Evolutionary conservation across 2,797 vertebrate genomes (phyloP), one percentile per base, ranked within the genome.

Genomic region (Amblyraja radiata): DNA sequence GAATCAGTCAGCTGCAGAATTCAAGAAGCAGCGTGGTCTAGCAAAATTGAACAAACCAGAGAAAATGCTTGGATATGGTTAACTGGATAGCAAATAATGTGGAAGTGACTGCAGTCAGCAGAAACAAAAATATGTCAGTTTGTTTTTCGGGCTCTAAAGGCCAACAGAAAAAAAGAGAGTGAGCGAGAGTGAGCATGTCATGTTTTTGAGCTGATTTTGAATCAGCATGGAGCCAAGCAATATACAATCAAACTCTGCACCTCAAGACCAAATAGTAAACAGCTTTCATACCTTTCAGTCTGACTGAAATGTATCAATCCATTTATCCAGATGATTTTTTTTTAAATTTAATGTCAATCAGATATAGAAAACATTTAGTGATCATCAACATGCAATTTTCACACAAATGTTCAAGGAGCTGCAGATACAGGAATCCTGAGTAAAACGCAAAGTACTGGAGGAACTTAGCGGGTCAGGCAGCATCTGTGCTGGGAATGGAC

Each of bases 111-210:
- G 32, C 68, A 91, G 88, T 36, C 65, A 74, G 21, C 65, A 21
- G 88, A 65, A 46, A 11, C 25, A 46, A 83, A 7, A 58, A n/a
- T 68, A 18, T 0, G 18, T 5, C n/a, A 90, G 61, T 90, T 91
- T 91, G 68, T 54, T 91, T 91, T 91, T 73, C 73, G 18, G 46
- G 68, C 11, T 91, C 68, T 91, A 73, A 71, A 73, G 36, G 63
- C 88, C 36, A 65, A 90, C 36, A 73, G 88, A 73, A 73, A 23
- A 65, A 73, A 46, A 21, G 39, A 46, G 39, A 46, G 39, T 46
- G 39, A 46, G 39, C 1, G 46, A 2, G 46, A 46, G 3, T 46
- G 46, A 46, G 46, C 46, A 0, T 4, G 46, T 46, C 68, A 73
- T 11, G 88, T 14, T 91, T 68, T 36, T 18, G 23, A 32, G n/a